Evolutionary conservation across 1,140 invertebrate genomes (phyloP), one percentile per base, ranked within the genome.

Genomic region (Drosophila lacteicornis): DNA sequence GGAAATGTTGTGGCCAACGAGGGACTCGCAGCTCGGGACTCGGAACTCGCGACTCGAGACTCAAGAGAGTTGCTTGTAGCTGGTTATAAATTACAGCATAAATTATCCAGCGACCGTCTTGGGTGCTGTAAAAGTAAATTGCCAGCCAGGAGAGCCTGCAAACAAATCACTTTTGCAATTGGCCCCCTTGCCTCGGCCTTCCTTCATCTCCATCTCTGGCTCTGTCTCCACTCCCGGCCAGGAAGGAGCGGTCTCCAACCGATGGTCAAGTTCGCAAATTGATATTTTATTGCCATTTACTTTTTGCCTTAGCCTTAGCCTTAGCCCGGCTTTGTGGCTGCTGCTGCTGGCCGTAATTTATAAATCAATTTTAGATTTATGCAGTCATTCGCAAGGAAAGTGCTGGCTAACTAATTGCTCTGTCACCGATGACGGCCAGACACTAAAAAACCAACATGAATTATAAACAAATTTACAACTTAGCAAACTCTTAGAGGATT

Each of bases 271-370:
- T 78, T 69, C 53, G 76, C 76, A 79, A 79, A 79, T 79, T 79
- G 76, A 79, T 79, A 79, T 79, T 79, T 79, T 79, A 79, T 79
- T 79, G 75, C 75, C 66, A 79, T 79, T 79, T 79, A 79, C 67
- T 73, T 79, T 59, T 51, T 70, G 51, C 22, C 25, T 30, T 42
- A 30, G 51, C 19, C 47, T 46, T 40, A 61, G 50, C 22, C 33
- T 30, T 63, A 59, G 53, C 25, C 38, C 36, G 57, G 46, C 47
- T 51, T 51, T 45, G 11, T 73, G 42, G 57, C 30, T 47, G 40
- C 46, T 55, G 43, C 19, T 75, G 46, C 27, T 58, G 40, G 27
- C 66, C 38, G 77, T 53, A 79, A 79, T 79, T 79, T 79, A 79
- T 79, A 73, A 79, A 79, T 79, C 75, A 77, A 77, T 77, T 77